phyloP scores from a whole-genome alignment of 1,140 invertebrate species.

The Eulimnadia texana region DNA sequence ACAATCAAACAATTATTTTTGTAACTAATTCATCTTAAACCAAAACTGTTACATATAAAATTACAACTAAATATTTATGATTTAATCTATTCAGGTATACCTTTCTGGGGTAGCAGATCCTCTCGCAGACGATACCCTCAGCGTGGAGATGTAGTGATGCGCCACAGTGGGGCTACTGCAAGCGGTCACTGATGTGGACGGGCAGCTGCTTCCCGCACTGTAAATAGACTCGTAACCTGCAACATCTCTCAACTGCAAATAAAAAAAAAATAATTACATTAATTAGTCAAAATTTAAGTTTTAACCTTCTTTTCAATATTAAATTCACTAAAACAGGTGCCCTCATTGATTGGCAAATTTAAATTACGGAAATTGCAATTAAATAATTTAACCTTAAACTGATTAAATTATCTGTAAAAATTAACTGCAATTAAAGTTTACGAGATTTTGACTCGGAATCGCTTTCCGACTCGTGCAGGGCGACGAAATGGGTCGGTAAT shows the following conservation, averaged over 20 bases:
- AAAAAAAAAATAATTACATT: too few species aligned
- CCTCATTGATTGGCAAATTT: too few species aligned
- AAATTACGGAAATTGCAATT: too few species aligned
- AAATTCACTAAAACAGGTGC: too few species aligned
- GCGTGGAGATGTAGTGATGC: not conserved
- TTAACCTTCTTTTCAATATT: too few species aligned
- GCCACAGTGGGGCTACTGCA: not conserved
- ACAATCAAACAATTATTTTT: not conserved
- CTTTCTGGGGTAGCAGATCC: not conserved
- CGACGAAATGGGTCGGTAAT: not conserved
- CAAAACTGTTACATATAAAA: not conserved
- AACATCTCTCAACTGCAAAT: not conserved
- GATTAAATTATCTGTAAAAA: not conserved
- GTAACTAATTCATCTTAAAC: not conserved
- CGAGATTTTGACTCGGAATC: too few species aligned
- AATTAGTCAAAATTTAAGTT: too few species aligned
- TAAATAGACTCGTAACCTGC: not conserved
- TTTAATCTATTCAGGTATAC: not conserved
- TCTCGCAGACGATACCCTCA: not conserved
- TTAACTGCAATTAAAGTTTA: not conserved
- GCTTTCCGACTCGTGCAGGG: not conserved
- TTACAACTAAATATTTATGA: not conserved
- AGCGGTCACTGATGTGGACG: not conserved
- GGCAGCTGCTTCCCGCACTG: not conserved
- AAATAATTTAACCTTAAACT: too few species aligned